Conservation (phyloP, 2,888 invertebrate species). For the Bugula neritina region DNA sequence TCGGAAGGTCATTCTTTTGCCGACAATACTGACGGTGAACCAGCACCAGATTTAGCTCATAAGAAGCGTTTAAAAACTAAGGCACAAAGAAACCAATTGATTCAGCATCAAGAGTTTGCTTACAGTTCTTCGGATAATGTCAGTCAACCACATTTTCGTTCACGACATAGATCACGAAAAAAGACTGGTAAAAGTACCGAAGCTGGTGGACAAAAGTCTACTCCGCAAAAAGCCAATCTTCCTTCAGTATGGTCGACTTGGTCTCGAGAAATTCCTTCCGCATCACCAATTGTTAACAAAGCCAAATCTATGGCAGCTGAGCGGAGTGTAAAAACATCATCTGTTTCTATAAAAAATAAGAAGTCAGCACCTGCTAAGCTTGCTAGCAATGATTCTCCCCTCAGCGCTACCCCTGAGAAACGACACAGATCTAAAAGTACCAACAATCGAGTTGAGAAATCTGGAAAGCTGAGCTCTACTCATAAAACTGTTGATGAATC, state of each 20-base stretch:
- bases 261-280: neutral
- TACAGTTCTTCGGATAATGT: constrained; percentile 2
- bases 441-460: neutral
- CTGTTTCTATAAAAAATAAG: constrained; percentile 21
- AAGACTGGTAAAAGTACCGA: no score
- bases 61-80: constrained; percentile 5
- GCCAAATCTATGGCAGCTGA: constrained; percentile 8
- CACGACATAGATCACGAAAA: neutral
- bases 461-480: neutral
- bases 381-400: neutral
- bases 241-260: neutral
- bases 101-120: neutral
- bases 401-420: neutral
- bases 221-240: neutral
- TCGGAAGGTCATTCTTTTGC: neutral
- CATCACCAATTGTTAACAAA: neutral
- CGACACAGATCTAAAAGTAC: neutral
- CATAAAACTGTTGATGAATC: neutral
- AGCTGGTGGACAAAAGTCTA: neutral
- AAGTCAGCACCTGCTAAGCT: constrained; percentile 9
- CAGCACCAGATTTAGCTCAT: neutral
- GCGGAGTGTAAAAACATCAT: neutral
- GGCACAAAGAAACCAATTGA: neutral
- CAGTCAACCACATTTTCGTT: neutral
- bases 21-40: neutral